Evolutionary conservation across 2,797 vertebrate genomes (phyloP).

Genomic region (Siniperca scherzeri): DNA sequence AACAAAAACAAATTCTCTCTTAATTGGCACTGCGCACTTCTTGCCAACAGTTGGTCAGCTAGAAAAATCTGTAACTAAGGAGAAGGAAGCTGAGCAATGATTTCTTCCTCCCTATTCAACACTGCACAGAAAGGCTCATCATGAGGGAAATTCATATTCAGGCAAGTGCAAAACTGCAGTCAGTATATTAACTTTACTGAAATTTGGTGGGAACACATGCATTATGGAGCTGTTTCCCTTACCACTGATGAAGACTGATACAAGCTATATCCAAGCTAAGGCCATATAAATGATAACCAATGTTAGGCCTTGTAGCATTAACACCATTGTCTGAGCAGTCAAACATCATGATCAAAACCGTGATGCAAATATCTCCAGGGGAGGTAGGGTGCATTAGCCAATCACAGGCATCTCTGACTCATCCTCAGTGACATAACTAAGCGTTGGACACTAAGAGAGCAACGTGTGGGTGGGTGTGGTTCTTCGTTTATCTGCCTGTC

Average conservation of each 20-base stretch:
- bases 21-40: slow-evolving; percentile 79
- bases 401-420: slow-evolving; percentile 77
- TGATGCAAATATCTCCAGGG: slow-evolving; percentile 66
- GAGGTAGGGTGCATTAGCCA: slow-evolving; percentile 59
- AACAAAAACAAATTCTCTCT: slow-evolving; percentile 78
- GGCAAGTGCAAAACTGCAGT: slow-evolving; percentile 49
- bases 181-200: slow-evolving; percentile 20
- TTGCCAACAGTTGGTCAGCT: slow-evolving; percentile 83
- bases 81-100: slow-evolving; percentile 75
- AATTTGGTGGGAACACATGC: slow-evolving; percentile 38
- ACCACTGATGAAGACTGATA: not conserved
- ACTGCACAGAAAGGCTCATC: slow-evolving; percentile 75
- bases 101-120: slow-evolving; percentile 74
- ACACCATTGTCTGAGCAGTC: slow-evolving; percentile 34
- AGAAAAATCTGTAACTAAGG: slow-evolving; percentile 80
- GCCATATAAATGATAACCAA: slow-evolving; percentile 14
- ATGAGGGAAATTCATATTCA: slow-evolving; percentile 74
- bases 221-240: not conserved
- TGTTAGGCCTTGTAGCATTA: slow-evolving; percentile 6
- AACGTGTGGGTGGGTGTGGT: slow-evolving; percentile 73
- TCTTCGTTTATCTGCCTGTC: slow-evolving; percentile 68
- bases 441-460: slow-evolving; percentile 60
- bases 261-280: not conserved
- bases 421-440: slow-evolving; percentile 77
- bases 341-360: slow-evolving; percentile 45